phyloP scores from a whole-genome alignment of 2,113 vertebrate genomes.

The Asarcornis scutulata region DNA sequence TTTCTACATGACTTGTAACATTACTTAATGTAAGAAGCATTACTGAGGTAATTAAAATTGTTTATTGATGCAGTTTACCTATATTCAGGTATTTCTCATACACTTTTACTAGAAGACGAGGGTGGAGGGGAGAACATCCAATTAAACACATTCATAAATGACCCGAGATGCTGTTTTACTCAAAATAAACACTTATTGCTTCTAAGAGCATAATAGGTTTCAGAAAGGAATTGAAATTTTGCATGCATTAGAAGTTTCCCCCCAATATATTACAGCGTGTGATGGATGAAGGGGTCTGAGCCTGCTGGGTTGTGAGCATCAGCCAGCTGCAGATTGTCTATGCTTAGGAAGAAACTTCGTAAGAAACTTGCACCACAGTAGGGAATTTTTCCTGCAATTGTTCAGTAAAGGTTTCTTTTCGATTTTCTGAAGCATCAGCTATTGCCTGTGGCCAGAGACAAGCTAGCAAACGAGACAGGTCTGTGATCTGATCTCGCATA shows the following conservation, averaged over 20 bases:
- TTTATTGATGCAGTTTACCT: background rate
- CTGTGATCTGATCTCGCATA: background rate
- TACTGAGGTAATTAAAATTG: constrained; percentile 44
- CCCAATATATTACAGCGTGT: background rate
- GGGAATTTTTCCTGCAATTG: background rate
- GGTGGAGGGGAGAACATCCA: background rate
- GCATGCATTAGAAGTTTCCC: background rate
- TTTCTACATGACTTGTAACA: constrained; percentile 37
- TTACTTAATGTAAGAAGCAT: background rate
- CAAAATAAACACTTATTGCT: background rate
- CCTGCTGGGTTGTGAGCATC: background rate
- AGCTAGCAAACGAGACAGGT: background rate
- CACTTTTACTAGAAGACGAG: background rate
- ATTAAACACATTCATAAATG: background rate
- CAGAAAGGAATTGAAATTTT: background rate
- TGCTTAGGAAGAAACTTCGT: background rate
- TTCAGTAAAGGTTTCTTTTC: background rate
- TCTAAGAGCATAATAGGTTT: background rate
- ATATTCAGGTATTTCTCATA: background rate
- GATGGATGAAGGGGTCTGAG: background rate
- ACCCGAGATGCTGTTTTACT: background rate
- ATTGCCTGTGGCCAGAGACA: background rate
- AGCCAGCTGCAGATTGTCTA: background rate
- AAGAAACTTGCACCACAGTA: background rate
- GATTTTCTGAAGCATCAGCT: background rate